phyloP scores from a whole-genome alignment of 2,888 invertebrate genomes.

The Eupithecia subumbrata region DNA sequence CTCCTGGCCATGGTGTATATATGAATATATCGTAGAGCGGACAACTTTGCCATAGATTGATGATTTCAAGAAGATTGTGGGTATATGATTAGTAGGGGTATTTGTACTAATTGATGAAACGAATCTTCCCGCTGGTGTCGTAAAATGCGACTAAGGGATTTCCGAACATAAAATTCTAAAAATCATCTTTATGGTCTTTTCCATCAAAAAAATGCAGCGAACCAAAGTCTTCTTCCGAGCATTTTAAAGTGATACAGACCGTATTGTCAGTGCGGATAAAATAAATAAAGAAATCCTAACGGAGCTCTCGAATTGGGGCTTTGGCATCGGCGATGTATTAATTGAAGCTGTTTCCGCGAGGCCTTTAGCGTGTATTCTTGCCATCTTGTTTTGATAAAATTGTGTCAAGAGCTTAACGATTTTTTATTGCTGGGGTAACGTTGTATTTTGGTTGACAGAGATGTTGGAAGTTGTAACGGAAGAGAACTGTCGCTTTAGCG shows the following conservation, averaged over 20 bases:
- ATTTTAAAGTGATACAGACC: slow-evolving; percentile 22
- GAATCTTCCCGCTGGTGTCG: neutral
- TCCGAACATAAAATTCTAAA: too few species aligned
- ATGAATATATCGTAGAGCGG: neutral
- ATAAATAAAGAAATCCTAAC: slow-evolving; percentile 42
- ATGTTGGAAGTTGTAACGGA: neutral
- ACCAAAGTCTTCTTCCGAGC: neutral
- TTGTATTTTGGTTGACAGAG: neutral
- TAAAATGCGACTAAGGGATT: neutral
- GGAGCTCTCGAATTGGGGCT: slow-evolving; percentile 22
- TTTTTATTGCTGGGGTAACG: neutral
- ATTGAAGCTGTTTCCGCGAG: slow-evolving; percentile 25
- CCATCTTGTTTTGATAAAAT: slow-evolving; percentile 1
- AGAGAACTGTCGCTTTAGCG: too few species aligned
- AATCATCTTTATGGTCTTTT: too few species aligned
- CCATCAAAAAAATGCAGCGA: neutral
- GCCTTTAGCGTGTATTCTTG: neutral
- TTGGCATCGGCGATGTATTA: slow-evolving; percentile 26
- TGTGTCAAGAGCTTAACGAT: neutral
- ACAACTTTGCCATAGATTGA: neutral
- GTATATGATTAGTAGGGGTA: neutral
- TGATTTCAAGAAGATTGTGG: neutral
- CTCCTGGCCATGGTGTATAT: neutral
- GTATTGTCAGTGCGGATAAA: slow-evolving; percentile 47
- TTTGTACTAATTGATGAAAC: neutral